Conservation (phyloP, 2,113 vertebrate genomes). For the Panurus biarmicus region DNA sequence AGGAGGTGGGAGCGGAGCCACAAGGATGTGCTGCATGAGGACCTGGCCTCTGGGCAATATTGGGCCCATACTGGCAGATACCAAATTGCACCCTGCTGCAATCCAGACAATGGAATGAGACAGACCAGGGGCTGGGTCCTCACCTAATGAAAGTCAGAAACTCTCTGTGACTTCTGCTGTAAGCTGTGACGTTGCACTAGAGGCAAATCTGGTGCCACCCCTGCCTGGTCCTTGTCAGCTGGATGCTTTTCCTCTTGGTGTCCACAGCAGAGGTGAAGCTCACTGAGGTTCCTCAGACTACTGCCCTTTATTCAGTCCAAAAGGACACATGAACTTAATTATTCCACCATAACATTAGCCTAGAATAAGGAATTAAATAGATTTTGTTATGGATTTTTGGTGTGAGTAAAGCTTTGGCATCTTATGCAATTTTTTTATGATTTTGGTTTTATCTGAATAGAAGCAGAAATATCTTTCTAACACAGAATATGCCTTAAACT, state of each 20-base stretch:
- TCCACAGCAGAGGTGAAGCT: not conserved
- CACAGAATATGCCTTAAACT: not conserved
- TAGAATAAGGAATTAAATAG: slow-evolving; percentile 22
- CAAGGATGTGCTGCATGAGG: not conserved
- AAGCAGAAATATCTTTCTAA: slow-evolving; percentile 9
- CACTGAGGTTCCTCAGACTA: not conserved
- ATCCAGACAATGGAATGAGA: not conserved
- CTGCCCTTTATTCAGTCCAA: not conserved
- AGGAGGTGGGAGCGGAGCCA: not conserved
- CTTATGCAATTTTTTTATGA: not conserved
- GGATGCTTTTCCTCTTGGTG: not conserved
- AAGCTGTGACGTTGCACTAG: not conserved
- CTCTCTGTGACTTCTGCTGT: not conserved
- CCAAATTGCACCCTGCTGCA: not conserved
- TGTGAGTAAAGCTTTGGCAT: slow-evolving; percentile 34
- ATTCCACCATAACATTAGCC: not conserved
- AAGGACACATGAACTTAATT: slow-evolving; percentile 1
- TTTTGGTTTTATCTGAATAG: not conserved
- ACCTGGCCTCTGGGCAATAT: rapidly evolving
- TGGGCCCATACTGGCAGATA: not conserved
- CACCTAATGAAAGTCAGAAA: not conserved
- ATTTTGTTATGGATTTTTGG: not conserved
- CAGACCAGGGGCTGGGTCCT: not conserved
- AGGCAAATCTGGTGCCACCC: not conserved
- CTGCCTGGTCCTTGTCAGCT: not conserved